Evolutionary conservation across 2,797 vertebrate genomes (phyloP).

Genomic region (Fratercula arctica): DNA sequence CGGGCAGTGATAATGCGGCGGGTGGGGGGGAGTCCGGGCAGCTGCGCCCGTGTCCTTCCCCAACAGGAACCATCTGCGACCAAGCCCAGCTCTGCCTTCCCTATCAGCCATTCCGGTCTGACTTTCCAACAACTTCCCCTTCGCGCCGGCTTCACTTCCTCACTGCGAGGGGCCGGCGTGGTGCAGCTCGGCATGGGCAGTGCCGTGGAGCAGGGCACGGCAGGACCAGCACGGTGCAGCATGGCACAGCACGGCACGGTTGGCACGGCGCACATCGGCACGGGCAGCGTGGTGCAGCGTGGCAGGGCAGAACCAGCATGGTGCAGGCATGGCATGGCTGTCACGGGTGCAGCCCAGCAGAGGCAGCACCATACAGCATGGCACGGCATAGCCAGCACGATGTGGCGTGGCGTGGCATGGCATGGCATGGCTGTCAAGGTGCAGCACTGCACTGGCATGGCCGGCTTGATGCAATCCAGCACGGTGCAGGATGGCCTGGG

Average conservation of each 20-base stretch:
- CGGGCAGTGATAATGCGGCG: conserved; percentile 76
- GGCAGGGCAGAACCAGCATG: rapidly evolving
- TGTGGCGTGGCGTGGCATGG: no score
- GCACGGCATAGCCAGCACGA: no score
- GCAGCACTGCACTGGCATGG: background rate
- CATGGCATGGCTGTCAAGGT: background rate
- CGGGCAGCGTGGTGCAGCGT: rapidly evolving
- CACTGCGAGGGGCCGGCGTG: rapidly evolving
- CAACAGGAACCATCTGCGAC: conserved; percentile 93
- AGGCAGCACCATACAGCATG: background rate
- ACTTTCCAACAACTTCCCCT: conserved; percentile 78
- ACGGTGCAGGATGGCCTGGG: rapidly evolving
- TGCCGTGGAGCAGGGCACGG: rapidly evolving
- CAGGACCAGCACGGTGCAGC: background rate
- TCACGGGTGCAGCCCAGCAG: no score
- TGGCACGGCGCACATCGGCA: rapidly evolving
- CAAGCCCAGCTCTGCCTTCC: conserved; percentile 68
- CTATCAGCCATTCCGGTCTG: conserved; percentile 65
- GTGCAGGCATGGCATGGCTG: background rate
- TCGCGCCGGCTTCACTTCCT: conserved; percentile 56
- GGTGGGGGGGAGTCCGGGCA: conserved; percentile 45
- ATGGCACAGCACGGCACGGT: rapidly evolving
- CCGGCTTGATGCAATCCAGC: rapidly evolving
- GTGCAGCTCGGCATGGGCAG: background rate
- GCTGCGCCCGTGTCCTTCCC: conserved; percentile 82